These are phyloP conservation scores for Polyergus mexicanus DNA, from an alignment of 1,140 invertebrate species.

Conservation along the genomic window DNA sequence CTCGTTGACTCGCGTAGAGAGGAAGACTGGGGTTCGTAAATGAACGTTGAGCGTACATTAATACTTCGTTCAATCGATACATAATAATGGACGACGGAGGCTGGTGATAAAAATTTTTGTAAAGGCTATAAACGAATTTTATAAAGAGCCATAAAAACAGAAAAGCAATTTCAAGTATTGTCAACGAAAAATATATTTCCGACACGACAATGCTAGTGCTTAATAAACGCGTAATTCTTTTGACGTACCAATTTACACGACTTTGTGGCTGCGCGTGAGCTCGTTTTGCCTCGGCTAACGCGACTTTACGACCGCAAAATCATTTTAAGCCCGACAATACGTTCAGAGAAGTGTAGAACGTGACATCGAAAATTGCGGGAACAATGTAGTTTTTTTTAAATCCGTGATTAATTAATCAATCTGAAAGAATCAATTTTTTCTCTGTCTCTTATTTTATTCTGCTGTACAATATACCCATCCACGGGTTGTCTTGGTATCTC, in stretches of 20 bases:
- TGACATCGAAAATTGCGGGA: neutral
- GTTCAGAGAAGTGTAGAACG: neutral
- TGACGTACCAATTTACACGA: neutral
- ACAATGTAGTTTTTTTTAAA: neutral
- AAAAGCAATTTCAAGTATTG: slow-evolving; percentile 13
- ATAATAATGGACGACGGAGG: neutral
- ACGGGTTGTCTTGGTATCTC: neutral
- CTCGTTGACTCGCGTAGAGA: neutral
- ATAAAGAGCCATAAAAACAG: too few relatives aligned
- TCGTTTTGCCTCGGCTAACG: slow-evolving; percentile 12
- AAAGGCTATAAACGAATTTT: neutral
- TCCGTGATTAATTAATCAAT: slow-evolving; percentile 27
- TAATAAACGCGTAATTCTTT: slow-evolving; percentile 32
- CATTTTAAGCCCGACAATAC: slow-evolving; percentile 39
- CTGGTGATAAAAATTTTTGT: neutral
- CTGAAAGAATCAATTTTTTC: slow-evolving; percentile 22
- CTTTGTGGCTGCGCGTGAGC: neutral
- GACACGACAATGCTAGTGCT: neutral
- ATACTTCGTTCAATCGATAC: slow-evolving; percentile 1
- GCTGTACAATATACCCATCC: neutral
- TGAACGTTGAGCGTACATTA: neutral
- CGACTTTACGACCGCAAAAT: slow-evolving; percentile 28
- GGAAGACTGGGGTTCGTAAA: neutral
- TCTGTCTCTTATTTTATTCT: neutral
- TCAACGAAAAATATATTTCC: neutral